Conservation (phyloP, 2,113 vertebrate species). For the Gymnocephalus cernua region DNA sequence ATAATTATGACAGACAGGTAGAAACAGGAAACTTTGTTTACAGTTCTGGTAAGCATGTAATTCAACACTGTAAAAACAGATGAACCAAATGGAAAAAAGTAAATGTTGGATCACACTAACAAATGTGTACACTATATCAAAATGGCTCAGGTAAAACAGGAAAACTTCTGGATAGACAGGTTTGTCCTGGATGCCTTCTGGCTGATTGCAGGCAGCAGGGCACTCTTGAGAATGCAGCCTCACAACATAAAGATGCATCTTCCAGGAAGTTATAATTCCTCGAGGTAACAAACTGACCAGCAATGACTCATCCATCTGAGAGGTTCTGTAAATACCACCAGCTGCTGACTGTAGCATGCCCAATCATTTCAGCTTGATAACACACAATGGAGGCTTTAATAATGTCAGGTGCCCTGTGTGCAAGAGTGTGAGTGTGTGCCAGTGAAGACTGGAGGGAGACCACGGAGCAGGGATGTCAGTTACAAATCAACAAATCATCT, state of each 20-base stretch:
- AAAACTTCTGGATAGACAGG: background rate
- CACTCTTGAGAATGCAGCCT: background rate
- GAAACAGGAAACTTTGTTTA: background rate
- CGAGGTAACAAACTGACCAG: background rate
- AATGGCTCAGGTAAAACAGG: background rate
- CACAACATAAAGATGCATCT: background rate
- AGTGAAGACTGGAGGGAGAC: background rate
- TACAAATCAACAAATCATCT: background rate
- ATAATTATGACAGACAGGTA: background rate
- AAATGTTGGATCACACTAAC: background rate
- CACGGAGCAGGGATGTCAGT: background rate
- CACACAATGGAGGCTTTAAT: constrained; percentile 28
- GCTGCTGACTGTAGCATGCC: constrained; percentile 4
- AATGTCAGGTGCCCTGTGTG: background rate
- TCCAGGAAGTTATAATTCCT: background rate
- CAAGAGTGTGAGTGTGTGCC: background rate
- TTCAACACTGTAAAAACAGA: background rate
- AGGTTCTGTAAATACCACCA: background rate
- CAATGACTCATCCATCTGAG: constrained; percentile 20
- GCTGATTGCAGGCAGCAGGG: background rate
- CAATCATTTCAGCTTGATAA: constrained; percentile 24
- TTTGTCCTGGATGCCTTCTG: background rate
- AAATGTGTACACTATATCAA: background rate
- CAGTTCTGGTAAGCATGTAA: background rate
- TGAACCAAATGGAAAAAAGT: background rate